phyloP scores from a whole-genome alignment of 2,113 vertebrate genomes.

The Gobiocypris rarus region DNA sequence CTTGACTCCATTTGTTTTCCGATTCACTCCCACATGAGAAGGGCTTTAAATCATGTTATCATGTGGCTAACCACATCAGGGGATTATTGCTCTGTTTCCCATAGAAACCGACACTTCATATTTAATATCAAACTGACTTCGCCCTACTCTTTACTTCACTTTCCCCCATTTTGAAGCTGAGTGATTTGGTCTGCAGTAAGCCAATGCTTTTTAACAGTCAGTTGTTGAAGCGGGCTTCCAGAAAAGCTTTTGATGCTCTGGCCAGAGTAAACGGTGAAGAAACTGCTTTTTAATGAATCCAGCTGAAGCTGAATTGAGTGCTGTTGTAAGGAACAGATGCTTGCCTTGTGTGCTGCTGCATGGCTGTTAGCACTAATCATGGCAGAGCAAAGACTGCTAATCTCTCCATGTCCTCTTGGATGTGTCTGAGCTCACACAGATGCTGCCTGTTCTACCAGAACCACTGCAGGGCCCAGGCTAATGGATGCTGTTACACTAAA shows the following conservation, averaged over 20 bases:
- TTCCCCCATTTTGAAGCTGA: not conserved
- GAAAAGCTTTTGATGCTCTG: slow-evolving; percentile 14
- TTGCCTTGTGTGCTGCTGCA: slow-evolving; percentile 32
- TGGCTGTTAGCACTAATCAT: slow-evolving; percentile 45
- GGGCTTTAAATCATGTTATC: slow-evolving; percentile 54
- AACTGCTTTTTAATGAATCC: slow-evolving; percentile 24
- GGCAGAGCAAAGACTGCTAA: slow-evolving; percentile 23
- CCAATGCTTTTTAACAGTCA: not conserved
- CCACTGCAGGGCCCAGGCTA: slow-evolving; percentile 27
- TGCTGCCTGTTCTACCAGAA: slow-evolving; percentile 50
- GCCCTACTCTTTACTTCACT: not conserved
- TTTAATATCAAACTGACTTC: slow-evolving; percentile 8
- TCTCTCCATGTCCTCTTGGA: slow-evolving; percentile 9
- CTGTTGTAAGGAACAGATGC: slow-evolving; percentile 31
- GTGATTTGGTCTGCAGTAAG: not conserved
- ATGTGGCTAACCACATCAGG: slow-evolving; percentile 29
- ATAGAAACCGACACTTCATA: slow-evolving; percentile 6
- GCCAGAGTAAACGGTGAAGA: not conserved
- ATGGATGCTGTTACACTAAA: not conserved
- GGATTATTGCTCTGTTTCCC: slow-evolving; percentile 11
- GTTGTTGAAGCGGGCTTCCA: not conserved
- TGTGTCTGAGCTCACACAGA: slow-evolving; percentile 53
- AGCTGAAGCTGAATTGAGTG: slow-evolving; percentile 16
- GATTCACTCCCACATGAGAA: slow-evolving; percentile 50
- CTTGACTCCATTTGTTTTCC: slow-evolving; percentile 53